Base-by-base conservation (phyloP, 2,113 vertebrate species). In the Oreochromis niloticus region DNA sequence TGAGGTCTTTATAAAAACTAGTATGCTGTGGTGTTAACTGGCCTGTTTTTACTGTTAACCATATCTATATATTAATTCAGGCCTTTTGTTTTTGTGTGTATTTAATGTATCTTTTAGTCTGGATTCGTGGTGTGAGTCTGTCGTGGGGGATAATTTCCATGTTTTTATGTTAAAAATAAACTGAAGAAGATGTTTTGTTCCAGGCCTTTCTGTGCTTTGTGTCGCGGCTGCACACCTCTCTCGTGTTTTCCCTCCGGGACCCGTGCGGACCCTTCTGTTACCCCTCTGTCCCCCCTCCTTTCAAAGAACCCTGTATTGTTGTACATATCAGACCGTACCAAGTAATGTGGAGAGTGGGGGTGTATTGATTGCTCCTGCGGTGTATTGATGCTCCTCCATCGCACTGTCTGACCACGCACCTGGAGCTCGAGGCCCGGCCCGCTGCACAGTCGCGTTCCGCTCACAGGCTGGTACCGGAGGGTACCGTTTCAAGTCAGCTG, bases 261-360 rank as follows among this genome's bases (percentile, higher is more conserved):
- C 39, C 39, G 13, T 6, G 68, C 68, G 68, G 39, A 48, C 43
- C 55, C 82, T 50, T 36, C 61, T 48, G 63, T 27, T 9, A n/a
- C 63, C 79, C 63, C 61, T 19, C 19, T 6, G 3, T 0, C 36
- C 48, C 54, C 55, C 82, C 17, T 52, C 9, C 24, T 32, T 34
- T 57, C 22, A 61, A 12, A 52, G 81, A 79, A 22, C 41, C 68
- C 73, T 39, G 63, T 46, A 54, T 91, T 89, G 86, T 85, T 75
- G 80, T 61, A n/a, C 10, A 36, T 41, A 27, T 24, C 22, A 88
- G 94, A 85, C 54, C 81, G 66, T 95, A 95, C 94, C 92, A 95
- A 91, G 12, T 86, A 3, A 7, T 2, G 17, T n/a, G 14, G 2
- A 36, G 10, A 36, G 63, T n/a, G 61, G 94, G 94, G 93, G 91